Evolutionary conservation across 2,888 invertebrate species (phyloP), one percentile per base, ranked within the genome.

Genomic region (Bellardia bayeri): DNA sequence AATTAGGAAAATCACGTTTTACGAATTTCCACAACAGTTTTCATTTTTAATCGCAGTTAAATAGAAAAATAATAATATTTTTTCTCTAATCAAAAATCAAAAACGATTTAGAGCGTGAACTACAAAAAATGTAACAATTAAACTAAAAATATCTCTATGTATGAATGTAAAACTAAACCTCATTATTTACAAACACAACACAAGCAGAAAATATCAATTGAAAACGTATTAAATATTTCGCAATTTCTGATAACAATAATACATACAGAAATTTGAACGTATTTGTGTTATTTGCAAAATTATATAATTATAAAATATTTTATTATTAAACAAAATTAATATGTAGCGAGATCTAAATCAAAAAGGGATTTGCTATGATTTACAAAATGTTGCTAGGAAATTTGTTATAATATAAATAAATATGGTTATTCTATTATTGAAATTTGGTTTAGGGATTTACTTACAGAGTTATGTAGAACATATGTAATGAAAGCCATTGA

Each of bases 1-100:
- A 78, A 78, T 82, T 78, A 54, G 58, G 11, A 61, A 78, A 68
- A 78, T 72, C 86, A 86, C 78, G 86, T 82, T 82, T 64, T 45
- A 8, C 1, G 30, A 63, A 30, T 81, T 81, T 66, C 0, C 30
- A 14, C 64, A 54, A 51, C 11, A 23, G 40, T 61, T 80, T 72
- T 45, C 33, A 61, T 56, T 49, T 23, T 51, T n/a, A 40, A 72
- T 58, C 58, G 49, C 2, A 49, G 49, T 51, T 71, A 54, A 40
- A 49, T 66, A 30, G 42, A 0, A 78, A 66, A 66, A 56, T 51
- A 56, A 49, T 45, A 45, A 45, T 45, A 45, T 45, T 49, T 71
- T 56, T 54, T 58, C 9, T 9, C n/a, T 5, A n/a, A 51, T 51
- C 49, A 51, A 69, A 69, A 69, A 37, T 37, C 9, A 69, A 51